Conservation (phyloP, 2,888 invertebrate species). For the Agriopis aurantiaria region DNA sequence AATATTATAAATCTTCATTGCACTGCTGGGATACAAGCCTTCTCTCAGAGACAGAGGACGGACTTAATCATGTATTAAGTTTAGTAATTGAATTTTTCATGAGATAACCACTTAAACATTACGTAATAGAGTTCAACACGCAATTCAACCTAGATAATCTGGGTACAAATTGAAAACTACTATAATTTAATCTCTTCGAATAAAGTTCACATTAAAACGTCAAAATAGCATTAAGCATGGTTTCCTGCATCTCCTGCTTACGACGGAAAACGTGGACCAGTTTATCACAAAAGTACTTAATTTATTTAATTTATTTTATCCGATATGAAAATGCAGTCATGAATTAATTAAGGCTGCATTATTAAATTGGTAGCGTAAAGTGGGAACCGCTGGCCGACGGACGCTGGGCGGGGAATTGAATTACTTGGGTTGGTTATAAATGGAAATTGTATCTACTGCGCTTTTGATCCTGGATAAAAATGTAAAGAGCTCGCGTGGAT, state of each 20-base stretch:
- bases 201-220: conserved; percentile 39
- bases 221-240: conserved; percentile 38
- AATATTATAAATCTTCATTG: no score
- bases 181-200: conserved; percentile 21
- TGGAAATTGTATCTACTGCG: conserved; percentile 65
- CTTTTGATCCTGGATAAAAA: conserved; percentile 74
- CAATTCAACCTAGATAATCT: conserved; percentile 8
- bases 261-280: conserved; percentile 53
- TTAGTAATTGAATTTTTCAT: no score
- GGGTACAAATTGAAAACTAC: conserved; percentile 28
- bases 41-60: no score
- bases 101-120: no score
- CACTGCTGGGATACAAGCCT: no score
- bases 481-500: conserved; percentile 52
- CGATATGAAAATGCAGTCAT: conserved; percentile 57
- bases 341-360: conserved; percentile 67
- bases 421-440: conserved; percentile 63
- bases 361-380: conserved; percentile 68
- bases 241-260: conserved; percentile 45
- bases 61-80: no score
- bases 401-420: conserved; percentile 64
- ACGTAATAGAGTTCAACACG: background rate
- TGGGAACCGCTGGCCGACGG: conserved; percentile 57
- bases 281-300: conserved; percentile 59
- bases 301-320: conserved; percentile 61